phyloP scores from a whole-genome alignment of 2,113 vertebrate species.

The Hippocampus zosterae region DNA sequence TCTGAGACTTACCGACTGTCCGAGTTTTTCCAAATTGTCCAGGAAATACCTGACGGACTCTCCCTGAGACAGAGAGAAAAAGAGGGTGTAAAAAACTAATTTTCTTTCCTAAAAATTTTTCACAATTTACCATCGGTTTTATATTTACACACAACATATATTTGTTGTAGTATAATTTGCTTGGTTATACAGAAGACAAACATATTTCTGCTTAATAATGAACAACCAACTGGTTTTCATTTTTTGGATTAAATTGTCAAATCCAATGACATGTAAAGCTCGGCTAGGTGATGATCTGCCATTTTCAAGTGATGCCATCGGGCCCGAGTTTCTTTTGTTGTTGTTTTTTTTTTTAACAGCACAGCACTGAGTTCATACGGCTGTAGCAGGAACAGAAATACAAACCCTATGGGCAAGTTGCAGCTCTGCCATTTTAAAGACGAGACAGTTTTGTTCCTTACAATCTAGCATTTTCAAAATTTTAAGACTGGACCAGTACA shows the following conservation, averaged over 20 bases:
- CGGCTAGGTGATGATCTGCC: no score
- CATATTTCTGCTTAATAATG: no score
- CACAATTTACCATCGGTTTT: not conserved
- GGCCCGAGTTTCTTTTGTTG: not conserved
- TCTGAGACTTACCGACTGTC: slow-evolving; percentile 81
- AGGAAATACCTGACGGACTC: slow-evolving; percentile 98
- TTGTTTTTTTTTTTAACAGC: not conserved
- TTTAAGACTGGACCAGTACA: not conserved
- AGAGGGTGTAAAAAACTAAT: not conserved
- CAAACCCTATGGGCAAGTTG: no score
- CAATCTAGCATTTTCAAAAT: not conserved
- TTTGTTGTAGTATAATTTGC: no score
- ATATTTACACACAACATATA: not conserved
- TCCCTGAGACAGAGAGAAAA: slow-evolving; percentile 71
- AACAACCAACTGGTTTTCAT: no score
- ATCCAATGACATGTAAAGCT: no score
- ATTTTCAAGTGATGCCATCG: not conserved
- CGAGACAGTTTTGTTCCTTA: not conserved
- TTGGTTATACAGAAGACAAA: no score
- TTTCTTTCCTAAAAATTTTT: not conserved
- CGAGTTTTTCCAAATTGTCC: slow-evolving; percentile 96
- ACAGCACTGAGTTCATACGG: no score
- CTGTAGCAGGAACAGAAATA: no score
- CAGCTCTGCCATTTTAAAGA: not conserved
- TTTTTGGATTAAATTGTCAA: no score